Evolutionary conservation across 2,113 vertebrate genomes (phyloP).

Genomic region (chimpanzee (Pan troglodytes)): DNA sequence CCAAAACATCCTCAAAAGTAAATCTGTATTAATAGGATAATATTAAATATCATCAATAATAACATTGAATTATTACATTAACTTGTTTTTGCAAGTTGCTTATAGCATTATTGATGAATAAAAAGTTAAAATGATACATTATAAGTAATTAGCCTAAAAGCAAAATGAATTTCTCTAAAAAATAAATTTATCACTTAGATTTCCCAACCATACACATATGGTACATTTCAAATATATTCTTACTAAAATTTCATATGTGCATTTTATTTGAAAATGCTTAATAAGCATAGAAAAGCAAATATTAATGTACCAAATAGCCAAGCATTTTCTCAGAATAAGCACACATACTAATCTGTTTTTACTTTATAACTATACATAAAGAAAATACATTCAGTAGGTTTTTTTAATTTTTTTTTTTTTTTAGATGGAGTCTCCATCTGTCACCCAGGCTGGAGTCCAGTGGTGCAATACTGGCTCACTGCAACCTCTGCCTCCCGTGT

Average conservation of each 20-base stretch:
- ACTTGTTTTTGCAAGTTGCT: not conserved
- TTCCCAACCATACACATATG: not conserved
- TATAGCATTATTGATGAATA: not conserved
- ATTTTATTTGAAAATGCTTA: too few species aligned
- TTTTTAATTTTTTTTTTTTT: not conserved
- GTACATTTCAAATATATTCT: not conserved
- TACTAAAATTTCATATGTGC: not conserved
- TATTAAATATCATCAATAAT: not conserved
- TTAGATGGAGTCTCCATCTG: too few species aligned
- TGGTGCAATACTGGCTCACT: too few species aligned
- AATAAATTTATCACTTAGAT: not conserved
- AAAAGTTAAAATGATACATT: not conserved
- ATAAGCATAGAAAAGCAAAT: too few species aligned
- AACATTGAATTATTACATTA: not conserved
- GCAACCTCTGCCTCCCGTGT: too few species aligned
- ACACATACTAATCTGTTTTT: not conserved
- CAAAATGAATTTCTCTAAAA: not conserved
- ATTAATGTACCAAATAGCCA: too few species aligned
- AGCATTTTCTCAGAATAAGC: not conserved
- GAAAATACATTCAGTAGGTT: not conserved
- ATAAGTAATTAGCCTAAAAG: not conserved
- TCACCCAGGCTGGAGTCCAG: too few species aligned
- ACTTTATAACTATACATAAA: not conserved
- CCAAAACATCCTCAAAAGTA: not conserved
- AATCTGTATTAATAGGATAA: not conserved